Percentiles rank a stretch among this genome's conserved stretches.
These are phyloP conservation scores for Hozukius guyotensis DNA, from an alignment of 2,797 vertebrate genomes.

Conservation along the genomic window DNA sequence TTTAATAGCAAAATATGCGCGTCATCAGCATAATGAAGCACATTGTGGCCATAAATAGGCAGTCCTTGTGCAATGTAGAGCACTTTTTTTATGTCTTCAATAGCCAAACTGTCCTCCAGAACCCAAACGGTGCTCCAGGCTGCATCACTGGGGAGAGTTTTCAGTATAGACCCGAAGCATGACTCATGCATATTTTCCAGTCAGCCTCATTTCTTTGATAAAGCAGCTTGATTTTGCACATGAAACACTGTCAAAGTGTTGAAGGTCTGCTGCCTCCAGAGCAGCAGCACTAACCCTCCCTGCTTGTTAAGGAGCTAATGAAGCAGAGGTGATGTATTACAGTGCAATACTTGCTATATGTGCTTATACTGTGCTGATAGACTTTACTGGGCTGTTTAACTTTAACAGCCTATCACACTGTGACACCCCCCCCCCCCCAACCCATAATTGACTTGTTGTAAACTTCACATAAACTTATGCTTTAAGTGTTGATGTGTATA, in stretches of 20 bases:
- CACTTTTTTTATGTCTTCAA: neutral
- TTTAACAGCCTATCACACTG: constrained; percentile 40
- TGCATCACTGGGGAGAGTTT: constrained; percentile 8
- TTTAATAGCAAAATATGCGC: neutral
- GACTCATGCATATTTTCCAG: constrained; percentile 41
- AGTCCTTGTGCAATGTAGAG: neutral
- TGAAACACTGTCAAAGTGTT: neutral
- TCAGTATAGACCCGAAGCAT: neutral
- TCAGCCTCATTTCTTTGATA: neutral
- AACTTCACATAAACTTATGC: constrained; percentile 53
- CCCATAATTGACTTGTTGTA: constrained; percentile 47
- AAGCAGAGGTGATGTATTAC: constrained; percentile 35
- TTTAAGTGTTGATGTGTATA: constrained; percentile 4
- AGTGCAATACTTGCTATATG: constrained; percentile 30
- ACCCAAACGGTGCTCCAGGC: neutral
- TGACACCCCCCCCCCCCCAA: constrained; percentile 6
- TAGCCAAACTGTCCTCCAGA: neutral
- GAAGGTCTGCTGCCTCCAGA: constrained; percentile 3
- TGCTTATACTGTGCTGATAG: constrained; percentile 13
- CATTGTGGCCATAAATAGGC: neutral
- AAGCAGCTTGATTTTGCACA: neutral
- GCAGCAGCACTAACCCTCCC: neutral
- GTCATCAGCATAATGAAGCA: neutral
- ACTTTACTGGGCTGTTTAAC: constrained; percentile 51
- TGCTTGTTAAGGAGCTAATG: constrained; percentile 36